Evolutionary conservation across 2,797 vertebrate genomes (phyloP).

Genomic region (Pseudochirops cupreus): DNA sequence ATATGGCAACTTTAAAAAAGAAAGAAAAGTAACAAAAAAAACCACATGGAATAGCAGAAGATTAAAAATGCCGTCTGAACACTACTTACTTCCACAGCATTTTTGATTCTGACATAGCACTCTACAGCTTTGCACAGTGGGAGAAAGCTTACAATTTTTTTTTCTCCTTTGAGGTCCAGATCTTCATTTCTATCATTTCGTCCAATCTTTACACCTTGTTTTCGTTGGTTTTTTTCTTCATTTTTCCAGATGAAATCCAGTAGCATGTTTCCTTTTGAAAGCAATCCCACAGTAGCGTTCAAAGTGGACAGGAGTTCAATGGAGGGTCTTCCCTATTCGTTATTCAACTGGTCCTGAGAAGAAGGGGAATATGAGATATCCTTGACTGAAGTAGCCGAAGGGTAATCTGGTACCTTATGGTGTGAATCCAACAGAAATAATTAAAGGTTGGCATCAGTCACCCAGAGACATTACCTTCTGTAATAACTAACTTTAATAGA

Average conservation of each 20-base stretch:
- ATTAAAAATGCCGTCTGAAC: slow-evolving; percentile 14
- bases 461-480: not conserved
- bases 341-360: not conserved
- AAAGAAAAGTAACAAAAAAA: not conserved
- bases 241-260: not conserved
- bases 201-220: not conserved
- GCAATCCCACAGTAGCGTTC: not conserved
- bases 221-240: not conserved
- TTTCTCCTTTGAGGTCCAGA: slow-evolving; percentile 21
- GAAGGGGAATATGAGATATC: not conserved
- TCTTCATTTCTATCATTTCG: slow-evolving; percentile 4
- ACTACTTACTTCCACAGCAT: not conserved
- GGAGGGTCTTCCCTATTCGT: not conserved
- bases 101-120: slow-evolving; percentile 7
- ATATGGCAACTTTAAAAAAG: not conserved
- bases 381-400: not conserved
- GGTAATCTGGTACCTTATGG: not conserved
- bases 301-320: not conserved
- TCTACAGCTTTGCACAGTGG: not conserved
- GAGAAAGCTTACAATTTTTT: not conserved
- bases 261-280: not conserved
- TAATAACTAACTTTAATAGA: not conserved
- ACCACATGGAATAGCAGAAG: not conserved
- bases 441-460: not conserved
- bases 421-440: not conserved